Percentiles rank a stretch among this genome's conserved stretches.
Evolutionary conservation across 2,888 invertebrate genomes (phyloP).

Genomic region (Dasysyrphus albostriatus): DNA sequence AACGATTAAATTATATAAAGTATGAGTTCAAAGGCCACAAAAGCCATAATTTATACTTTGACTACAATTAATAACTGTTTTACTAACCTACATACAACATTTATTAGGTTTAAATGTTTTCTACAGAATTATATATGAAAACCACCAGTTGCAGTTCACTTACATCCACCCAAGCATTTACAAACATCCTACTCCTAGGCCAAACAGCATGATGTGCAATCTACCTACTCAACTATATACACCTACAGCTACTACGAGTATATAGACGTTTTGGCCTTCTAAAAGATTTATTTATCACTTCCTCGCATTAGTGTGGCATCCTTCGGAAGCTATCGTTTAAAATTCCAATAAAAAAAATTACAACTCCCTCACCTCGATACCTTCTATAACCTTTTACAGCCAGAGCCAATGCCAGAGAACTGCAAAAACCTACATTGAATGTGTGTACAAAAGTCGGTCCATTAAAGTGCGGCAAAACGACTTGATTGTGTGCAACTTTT

Average conservation of each 20-base stretch:
- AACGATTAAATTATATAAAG: too few species aligned
- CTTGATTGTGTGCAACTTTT: constrained; percentile 52
- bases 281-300: constrained; percentile 54
- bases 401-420: background rate
- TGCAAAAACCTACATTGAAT: constrained; percentile 17
- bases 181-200: background rate
- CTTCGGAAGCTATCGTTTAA: constrained; percentile 56
- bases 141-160: constrained; percentile 10
- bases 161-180: constrained; percentile 12
- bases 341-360: constrained; percentile 32
- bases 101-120: background rate
- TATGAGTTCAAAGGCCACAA: background rate
- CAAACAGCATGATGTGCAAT: constrained; percentile 4
- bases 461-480: constrained; percentile 30
- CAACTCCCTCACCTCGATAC: background rate
- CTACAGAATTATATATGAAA: constrained; percentile 11
- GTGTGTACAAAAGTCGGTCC: constrained; percentile 23
- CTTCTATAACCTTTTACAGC: constrained; percentile 18
- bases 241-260: background rate
- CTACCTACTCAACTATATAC: background rate
- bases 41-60: background rate
- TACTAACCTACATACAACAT: background rate
- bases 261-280: constrained; percentile 22
- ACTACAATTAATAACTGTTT: background rate
- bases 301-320: constrained; percentile 53